Conservation (phyloP, 2,113 vertebrate species). For the Lepidothrix coronata region DNA sequence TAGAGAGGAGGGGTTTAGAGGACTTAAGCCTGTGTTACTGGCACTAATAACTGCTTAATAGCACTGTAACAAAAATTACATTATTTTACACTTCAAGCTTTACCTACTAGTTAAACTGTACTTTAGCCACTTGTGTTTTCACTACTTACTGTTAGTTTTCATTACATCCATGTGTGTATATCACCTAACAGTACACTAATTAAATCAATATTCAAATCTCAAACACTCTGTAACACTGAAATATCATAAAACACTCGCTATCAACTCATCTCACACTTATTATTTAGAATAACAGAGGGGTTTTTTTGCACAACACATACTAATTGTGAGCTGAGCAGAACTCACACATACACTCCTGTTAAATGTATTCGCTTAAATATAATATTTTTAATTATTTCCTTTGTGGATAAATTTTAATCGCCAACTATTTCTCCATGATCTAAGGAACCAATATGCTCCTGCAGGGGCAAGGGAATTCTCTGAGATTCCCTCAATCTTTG, state of each 20-base stretch:
- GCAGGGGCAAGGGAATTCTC: neutral
- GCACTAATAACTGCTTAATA: neutral
- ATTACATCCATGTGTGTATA: neutral
- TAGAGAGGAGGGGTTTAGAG: neutral
- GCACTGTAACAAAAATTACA: neutral
- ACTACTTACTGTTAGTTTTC: neutral
- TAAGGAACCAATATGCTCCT: neutral
- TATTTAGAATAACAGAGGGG: neutral
- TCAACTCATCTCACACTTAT: neutral
- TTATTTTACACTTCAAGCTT: neutral
- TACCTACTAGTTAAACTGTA: neutral
- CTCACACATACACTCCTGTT: neutral
- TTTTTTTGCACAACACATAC: neutral
- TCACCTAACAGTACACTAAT: neutral
- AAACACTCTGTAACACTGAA: neutral
- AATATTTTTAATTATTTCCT: slow-evolving; percentile 29
- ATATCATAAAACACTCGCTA: neutral
- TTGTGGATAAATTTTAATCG: neutral
- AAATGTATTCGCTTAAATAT: neutral
- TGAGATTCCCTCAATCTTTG: neutral
- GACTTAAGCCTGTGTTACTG: neutral
- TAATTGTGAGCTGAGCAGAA: neutral
- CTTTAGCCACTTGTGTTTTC: neutral
- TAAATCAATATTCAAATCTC: neutral
- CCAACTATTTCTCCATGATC: neutral